Percentiles rank a stretch among this genome's conserved stretches.
Evolutionary conservation across 2,888 invertebrate genomes (phyloP).

Genomic region (Agrilus cyanescens): DNA sequence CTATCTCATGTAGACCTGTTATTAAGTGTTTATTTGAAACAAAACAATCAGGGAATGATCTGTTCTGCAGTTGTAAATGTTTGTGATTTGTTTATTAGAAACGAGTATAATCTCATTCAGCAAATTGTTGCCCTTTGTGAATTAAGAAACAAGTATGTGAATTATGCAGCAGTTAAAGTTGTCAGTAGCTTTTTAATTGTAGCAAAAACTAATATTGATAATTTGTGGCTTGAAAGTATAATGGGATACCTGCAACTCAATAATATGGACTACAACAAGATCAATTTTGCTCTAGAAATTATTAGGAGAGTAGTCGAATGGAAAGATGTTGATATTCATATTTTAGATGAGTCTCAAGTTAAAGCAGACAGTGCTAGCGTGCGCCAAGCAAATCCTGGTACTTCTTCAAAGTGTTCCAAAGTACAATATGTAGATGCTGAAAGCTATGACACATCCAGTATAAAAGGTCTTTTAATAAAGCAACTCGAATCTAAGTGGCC

Average conservation of each 20-base stretch:
- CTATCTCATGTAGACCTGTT: conserved; percentile 72
- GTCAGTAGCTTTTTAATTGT: conserved; percentile 74
- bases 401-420: conserved; percentile 39
- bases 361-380: conserved; percentile 26
- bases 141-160: conserved; percentile 67
- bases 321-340: conserved; percentile 73
- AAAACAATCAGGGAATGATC: conserved; percentile 69
- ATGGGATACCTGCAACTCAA: conserved; percentile 59
- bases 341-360: conserved; percentile 53
- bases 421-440: conserved; percentile 64
- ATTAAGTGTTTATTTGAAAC: conserved; percentile 75
- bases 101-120: conserved; percentile 73
- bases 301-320: conserved; percentile 81
- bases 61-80: conserved; percentile 70
- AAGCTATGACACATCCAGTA: conserved; percentile 72
- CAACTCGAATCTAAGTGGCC: conserved; percentile 79
- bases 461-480: conserved; percentile 77
- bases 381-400: conserved; percentile 16
- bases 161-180: conserved; percentile 68
- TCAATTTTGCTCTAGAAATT: conserved; percentile 73
- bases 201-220: conserved; percentile 69
- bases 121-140: conserved; percentile 71
- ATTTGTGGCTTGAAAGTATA: conserved; percentile 67
- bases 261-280: conserved; percentile 56
- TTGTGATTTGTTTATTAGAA: conserved; percentile 66